phyloP scores from a whole-genome alignment of 2,113 vertebrate genomes.

The Odocoileus virginianus region DNA sequence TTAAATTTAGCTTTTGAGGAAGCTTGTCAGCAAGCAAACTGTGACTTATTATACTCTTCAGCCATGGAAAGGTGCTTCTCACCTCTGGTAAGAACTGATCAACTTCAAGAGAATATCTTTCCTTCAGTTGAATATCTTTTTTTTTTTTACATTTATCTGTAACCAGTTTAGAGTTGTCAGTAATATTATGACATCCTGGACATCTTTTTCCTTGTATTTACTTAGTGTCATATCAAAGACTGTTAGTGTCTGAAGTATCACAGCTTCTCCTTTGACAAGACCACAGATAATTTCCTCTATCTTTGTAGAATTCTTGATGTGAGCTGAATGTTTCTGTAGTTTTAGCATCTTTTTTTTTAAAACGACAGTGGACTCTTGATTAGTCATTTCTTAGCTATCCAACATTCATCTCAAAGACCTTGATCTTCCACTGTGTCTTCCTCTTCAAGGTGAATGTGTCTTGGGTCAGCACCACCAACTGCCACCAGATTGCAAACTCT shows the following conservation, averaged over 20 bases:
- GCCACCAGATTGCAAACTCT: constrained; percentile 88
- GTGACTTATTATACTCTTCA: constrained; percentile 92
- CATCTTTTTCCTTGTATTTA: constrained; percentile 92
- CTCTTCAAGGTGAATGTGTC: constrained; percentile 88
- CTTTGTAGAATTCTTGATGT: constrained; percentile 89
- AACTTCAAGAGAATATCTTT: constrained; percentile 91
- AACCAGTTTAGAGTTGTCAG: constrained; percentile 90
- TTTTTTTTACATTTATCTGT: constrained; percentile 84
- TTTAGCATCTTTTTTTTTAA: constrained; percentile 86
- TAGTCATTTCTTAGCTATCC: neutral
- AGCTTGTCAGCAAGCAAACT: constrained; percentile 87
- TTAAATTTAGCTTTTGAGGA: constrained; percentile 87
- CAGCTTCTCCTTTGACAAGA: constrained; percentile 90
- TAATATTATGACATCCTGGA: constrained; percentile 92
- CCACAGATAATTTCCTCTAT: constrained; percentile 92
- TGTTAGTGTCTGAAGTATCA: constrained; percentile 94
- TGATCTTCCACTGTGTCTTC: constrained; percentile 87
- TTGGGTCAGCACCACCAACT: constrained; percentile 87
- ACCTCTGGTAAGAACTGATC: constrained; percentile 88
- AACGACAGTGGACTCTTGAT: neutral
- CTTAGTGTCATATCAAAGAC: constrained; percentile 95
- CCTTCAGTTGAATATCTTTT: constrained; percentile 90
- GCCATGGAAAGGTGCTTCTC: constrained; percentile 92
- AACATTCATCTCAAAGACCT: constrained; percentile 87
- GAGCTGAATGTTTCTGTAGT: constrained; percentile 91